Conservation (phyloP, 2,888 invertebrate genomes). For the Brenthis hecate region DNA sequence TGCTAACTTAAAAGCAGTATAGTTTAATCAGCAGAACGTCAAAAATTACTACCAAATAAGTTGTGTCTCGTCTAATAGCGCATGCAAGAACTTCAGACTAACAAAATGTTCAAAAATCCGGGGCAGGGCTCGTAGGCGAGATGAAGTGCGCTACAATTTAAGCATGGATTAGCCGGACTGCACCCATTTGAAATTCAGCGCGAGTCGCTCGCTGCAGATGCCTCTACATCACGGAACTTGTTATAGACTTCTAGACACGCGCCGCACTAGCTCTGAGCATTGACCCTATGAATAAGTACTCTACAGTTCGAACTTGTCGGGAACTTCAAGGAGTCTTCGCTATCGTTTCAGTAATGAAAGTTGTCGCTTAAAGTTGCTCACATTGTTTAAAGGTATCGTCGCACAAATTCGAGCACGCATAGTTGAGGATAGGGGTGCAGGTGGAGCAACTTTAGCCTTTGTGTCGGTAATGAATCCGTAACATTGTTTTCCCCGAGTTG, state of each 20-base stretch:
- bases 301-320: conserved; percentile 31
- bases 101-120: conserved; percentile 25
- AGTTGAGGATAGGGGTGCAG: conserved; percentile 44
- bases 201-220: conserved; percentile 32
- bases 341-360: conserved; percentile 39
- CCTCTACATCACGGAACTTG: conserved; percentile 41
- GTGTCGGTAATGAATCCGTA: conserved; percentile 46
- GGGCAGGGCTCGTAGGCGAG: conserved; percentile 12
- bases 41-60: not conserved
- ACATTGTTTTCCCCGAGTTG: conserved; percentile 45
- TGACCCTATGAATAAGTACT: conserved; percentile 40
- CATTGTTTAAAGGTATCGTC: conserved; percentile 40
- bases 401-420: conserved; percentile 40
- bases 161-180: conserved; percentile 40
- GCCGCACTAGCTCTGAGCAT: conserved; percentile 38
- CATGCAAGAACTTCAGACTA: conserved; percentile 18
- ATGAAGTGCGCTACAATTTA: conserved; percentile 32
- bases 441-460: conserved; percentile 48
- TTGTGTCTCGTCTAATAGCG: not conserved
- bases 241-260: conserved; percentile 43
- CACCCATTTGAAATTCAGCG: conserved; percentile 44
- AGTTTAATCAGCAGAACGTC: too few relatives aligned
- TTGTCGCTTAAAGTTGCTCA: conserved; percentile 31
- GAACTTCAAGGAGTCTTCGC: conserved; percentile 31
- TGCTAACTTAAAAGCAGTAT: too few relatives aligned